These are phyloP conservation scores for Tuberolachnus salignus DNA, from an alignment of 2,888 invertebrate genomes.

Conservation along the genomic window DNA sequence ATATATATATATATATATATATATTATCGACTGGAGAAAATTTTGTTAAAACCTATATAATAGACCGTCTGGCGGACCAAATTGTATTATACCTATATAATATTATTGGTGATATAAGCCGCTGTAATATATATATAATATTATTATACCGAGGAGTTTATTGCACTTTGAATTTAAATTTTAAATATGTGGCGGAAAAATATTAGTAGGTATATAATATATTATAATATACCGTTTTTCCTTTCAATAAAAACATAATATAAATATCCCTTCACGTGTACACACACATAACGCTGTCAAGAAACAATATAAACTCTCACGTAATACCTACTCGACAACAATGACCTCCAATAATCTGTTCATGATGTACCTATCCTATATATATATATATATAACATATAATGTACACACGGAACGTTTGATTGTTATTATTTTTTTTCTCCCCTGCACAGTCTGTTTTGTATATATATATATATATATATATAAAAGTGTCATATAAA, in stretches of 20 bases:
- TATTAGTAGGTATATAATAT: not conserved
- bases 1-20: no score
- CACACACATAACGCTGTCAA: slow-evolving; percentile 11
- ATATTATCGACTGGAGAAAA: not conserved
- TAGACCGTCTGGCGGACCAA: slow-evolving; percentile 41
- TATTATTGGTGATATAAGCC: not conserved
- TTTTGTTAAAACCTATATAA: slow-evolving; percentile 42
- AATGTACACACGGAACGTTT: slow-evolving; percentile 28
- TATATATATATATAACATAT: slow-evolving; percentile 4
- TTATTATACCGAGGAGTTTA: slow-evolving; percentile 27
- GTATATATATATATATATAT: no score
- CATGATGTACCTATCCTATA: slow-evolving; percentile 16
- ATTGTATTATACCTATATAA: slow-evolving; percentile 25
- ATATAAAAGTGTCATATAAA: slow-evolving; percentile 41
- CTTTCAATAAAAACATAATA: slow-evolving; percentile 35
- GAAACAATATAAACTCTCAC: slow-evolving; percentile 48
- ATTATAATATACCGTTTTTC: slow-evolving; percentile 33
- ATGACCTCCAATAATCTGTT: slow-evolving; percentile 46
- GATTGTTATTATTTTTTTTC: slow-evolving; percentile 36
- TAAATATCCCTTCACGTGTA: slow-evolving; percentile 34
- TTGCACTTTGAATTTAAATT: slow-evolving; percentile 50
- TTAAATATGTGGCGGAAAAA: slow-evolving; percentile 42
- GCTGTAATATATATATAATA: not conserved
- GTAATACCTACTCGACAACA: slow-evolving; percentile 37
- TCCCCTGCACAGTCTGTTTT: slow-evolving; percentile 38